These are phyloP conservation scores for Dryadula phaetusa DNA, from an alignment of 2,888 invertebrate species.

Conservation along the genomic window DNA sequence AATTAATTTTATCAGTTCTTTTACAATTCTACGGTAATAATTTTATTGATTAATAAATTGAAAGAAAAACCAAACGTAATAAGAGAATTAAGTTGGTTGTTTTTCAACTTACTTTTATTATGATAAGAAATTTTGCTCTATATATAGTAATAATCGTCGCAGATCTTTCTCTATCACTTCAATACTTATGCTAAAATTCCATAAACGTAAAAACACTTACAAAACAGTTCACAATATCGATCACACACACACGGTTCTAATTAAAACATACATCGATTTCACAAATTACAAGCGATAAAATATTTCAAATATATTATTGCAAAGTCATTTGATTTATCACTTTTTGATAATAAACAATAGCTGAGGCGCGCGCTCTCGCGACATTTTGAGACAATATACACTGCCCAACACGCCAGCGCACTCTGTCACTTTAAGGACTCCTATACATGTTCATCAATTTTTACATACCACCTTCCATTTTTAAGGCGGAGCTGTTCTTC, in stretches of 20 bases:
- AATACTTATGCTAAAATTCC: conserved; percentile 42
- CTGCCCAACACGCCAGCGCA: conserved; percentile 82
- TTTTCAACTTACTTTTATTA: not conserved
- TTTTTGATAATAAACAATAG: conserved; percentile 82
- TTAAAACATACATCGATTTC: conserved; percentile 41
- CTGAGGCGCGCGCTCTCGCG: conserved; percentile 72
- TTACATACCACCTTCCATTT: conserved; percentile 85
- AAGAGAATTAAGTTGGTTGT: not conserved
- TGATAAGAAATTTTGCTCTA: not conserved
- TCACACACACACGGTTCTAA: conserved; percentile 44
- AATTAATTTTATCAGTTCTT: too few relatives aligned
- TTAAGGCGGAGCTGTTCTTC: conserved; percentile 84
- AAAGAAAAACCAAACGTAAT: not conserved
- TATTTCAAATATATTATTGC: conserved; percentile 64
- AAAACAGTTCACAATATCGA: conserved; percentile 49
- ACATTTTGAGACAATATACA: conserved; percentile 84
- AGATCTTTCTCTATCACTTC: conserved; percentile 10
- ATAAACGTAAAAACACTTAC: conserved; percentile 44
- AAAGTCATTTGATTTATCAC: conserved; percentile 83
- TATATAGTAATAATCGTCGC: not conserved
- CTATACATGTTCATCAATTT: conserved; percentile 85
- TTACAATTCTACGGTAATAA: too few relatives aligned
- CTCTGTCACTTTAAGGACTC: conserved; percentile 84
- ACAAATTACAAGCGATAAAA: conserved; percentile 53
- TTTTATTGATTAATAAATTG: not conserved